A percentile compares a stretch with the other conserved stretches of the same genome.
phyloP scores from a whole-genome alignment of 2,888 invertebrate species.

The Lycocerus yunnanus region DNA sequence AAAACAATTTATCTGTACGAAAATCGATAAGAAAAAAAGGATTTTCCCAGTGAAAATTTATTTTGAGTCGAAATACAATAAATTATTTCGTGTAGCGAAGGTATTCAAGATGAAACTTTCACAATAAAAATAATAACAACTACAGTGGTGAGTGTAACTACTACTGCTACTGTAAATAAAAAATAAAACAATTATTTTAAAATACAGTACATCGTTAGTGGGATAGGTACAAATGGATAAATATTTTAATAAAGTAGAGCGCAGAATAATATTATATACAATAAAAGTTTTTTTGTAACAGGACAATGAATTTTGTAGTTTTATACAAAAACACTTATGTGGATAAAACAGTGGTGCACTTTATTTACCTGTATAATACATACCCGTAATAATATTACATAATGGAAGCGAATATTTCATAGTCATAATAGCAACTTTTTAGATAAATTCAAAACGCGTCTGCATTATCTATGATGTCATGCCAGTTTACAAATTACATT shows the following conservation, averaged over 20 bases:
- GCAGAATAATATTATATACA: neutral
- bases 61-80: neutral
- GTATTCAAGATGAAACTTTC: neutral
- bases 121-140: neutral
- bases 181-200: neutral
- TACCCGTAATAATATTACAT: neutral
- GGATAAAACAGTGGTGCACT: neutral
- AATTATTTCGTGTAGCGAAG: neutral
- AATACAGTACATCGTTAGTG: neutral
- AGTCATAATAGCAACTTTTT: neutral
- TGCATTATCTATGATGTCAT: neutral
- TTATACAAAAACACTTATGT: neutral
- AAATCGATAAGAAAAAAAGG: too few species aligned
- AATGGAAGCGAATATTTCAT: neutral
- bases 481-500: neutral
- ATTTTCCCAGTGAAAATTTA: too few species aligned
- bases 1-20: too few species aligned
- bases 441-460: neutral
- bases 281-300: neutral
- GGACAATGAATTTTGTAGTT: neutral
- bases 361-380: neutral
- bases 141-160: neutral
- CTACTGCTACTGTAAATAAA: too few species aligned
- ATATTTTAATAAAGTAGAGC: neutral
- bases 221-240: neutral